Base-by-base conservation (phyloP, 1,140 invertebrate genomes). In the Drosophila aff. region DNA sequence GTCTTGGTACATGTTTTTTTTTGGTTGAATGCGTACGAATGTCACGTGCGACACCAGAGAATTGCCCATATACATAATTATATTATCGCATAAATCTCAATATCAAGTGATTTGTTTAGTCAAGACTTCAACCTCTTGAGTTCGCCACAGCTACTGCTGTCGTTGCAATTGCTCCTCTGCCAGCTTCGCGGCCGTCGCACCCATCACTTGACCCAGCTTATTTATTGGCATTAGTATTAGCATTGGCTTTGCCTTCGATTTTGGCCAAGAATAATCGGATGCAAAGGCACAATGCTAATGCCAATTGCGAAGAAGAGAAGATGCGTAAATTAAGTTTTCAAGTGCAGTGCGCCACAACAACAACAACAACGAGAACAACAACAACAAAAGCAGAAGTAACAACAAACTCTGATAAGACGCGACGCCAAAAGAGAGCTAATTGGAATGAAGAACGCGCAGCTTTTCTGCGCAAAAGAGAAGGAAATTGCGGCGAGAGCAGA, bases 291-390 rank as follows among this genome's bases (percentile, higher is more conserved):
- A 50, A 55, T 28, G n/a, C 28, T n/a, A 18, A 28, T 33, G 40
- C 21, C 5, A n/a, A 26, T 8, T 36, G 21, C 13, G 6, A 46
- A 8, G 46, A 23, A 46, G 28, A 21, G 28, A 16, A 60, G 33
- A 73, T 81, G 84, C 85, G 82, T 81, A 72, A 69, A 85, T 89
- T 55, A 84, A 75, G 77, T 81, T 86, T 87, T 86, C 80, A 86
- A 86, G 83, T 86, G 83, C 83, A 86, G 44, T 83, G 84, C 83
- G 66, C 83, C 77, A 80, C 62, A 76, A 87, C 65, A 86, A 78
- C 43, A 31, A 31, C 26, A 28, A 33, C 31, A 33, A 8, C 28
- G 7, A 33, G 31, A 33, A 33, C 9, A 10, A 63, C 26, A 76
- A 53, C n/a, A 53, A 26, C 31, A 15, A 26, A 9, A n/a, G 16